phyloP scores from a whole-genome alignment of 2,888 invertebrate species.

The Yponomeuta cagnagella region DNA sequence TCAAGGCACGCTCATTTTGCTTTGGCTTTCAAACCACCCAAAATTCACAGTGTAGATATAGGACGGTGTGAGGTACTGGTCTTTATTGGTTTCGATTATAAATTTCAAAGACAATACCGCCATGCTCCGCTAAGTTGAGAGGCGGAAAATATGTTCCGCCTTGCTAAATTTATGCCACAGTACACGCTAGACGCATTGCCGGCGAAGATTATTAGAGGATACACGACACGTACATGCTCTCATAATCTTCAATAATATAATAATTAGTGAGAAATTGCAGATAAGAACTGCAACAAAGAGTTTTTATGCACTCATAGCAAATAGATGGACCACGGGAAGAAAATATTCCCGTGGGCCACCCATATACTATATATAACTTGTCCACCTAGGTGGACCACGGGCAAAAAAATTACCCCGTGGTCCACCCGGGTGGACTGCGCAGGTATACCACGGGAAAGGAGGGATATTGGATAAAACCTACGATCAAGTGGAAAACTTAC shows the following conservation, averaged over 20 bases:
- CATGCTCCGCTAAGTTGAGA: neutral
- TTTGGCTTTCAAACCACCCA: too few relatives aligned
- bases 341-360: neutral
- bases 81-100: neutral
- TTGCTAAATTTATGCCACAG: slow-evolving; percentile 6
- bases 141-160: neutral
- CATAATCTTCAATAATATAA: too few relatives aligned
- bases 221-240: neutral
- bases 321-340: neutral
- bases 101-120: neutral
- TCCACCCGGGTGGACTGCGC: neutral
- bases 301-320: too few relatives aligned
- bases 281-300: too few relatives aligned
- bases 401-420: neutral
- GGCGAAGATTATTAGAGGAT: neutral
- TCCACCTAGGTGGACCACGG: neutral
- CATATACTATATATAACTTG: neutral
- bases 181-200: neutral
- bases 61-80: neutral
- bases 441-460: too few relatives aligned
- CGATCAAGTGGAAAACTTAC: too few relatives aligned
- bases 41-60: too few relatives aligned
- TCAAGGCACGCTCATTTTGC: too few relatives aligned
- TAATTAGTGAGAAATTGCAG: too few relatives aligned
- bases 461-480: too few relatives aligned